These are phyloP conservation scores for Crocallis elinguaria DNA, from an alignment of 2,888 invertebrate genomes.

Conservation along the genomic window DNA sequence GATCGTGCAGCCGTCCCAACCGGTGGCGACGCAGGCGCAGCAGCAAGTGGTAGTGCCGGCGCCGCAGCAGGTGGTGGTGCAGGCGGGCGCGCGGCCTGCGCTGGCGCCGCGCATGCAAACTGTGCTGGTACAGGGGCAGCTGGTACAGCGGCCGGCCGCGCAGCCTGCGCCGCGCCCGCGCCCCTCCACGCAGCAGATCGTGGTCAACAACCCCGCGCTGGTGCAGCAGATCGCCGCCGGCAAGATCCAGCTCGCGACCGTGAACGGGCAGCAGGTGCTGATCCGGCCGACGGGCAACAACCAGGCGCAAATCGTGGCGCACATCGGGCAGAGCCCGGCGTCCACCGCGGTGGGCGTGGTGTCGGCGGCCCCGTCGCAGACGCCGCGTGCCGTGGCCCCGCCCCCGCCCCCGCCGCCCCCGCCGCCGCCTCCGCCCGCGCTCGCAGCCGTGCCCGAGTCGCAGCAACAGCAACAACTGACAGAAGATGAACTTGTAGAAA, in stretches of 20 bases:
- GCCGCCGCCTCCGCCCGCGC: slow-evolving; percentile 39
- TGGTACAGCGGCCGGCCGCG: slow-evolving; percentile 51
- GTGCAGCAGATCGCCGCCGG: slow-evolving; percentile 93
- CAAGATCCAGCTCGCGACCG: slow-evolving; percentile 92
- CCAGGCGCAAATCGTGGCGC: slow-evolving; percentile 91
- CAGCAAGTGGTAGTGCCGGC: slow-evolving; percentile 58
- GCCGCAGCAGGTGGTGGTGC: slow-evolving; percentile 54
- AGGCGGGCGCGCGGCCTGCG: slow-evolving; percentile 52
- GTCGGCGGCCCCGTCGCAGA: slow-evolving; percentile 42
- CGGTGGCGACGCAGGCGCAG: slow-evolving; percentile 54
- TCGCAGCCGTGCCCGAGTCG: slow-evolving; percentile 29
- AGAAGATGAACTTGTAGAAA: slow-evolving; percentile 86
- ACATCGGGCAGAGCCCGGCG: slow-evolving; percentile 85
- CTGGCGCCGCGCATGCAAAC: slow-evolving; percentile 59
- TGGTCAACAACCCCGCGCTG: slow-evolving; percentile 90
- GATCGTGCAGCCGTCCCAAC: slow-evolving; percentile 64
- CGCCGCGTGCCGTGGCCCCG: slow-evolving; percentile 40
- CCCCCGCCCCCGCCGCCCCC: slow-evolving; percentile 43
- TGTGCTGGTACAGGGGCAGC: slow-evolving; percentile 63
- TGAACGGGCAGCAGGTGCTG: slow-evolving; percentile 94
- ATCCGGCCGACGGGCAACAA: slow-evolving; percentile 91
- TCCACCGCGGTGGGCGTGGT: slow-evolving; percentile 49
- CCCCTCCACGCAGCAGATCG: slow-evolving; percentile 86
- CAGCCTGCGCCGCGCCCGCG: slow-evolving; percentile 60
- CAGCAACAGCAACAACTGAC: slow-evolving; percentile 54